Evolutionary conservation across 2,888 invertebrate genomes (phyloP).

Genomic region (Brachyopa scutellaris): DNA sequence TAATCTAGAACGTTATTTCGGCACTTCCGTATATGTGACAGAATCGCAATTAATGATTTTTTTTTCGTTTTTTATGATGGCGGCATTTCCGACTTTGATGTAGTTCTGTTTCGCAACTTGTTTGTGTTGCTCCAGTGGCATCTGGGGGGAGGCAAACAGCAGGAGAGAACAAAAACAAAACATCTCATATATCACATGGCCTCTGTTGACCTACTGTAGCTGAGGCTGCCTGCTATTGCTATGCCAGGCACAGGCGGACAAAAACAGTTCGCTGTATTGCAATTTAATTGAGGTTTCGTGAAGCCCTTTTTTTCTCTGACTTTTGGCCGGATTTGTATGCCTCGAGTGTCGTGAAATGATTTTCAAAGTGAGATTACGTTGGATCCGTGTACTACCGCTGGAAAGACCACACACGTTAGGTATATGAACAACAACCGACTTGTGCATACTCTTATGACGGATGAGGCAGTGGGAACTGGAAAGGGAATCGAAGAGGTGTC

Average conservation of each 20-base stretch:
- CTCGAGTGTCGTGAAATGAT: constrained; percentile 53
- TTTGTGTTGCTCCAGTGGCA: constrained; percentile 16
- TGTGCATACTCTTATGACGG: not conserved
- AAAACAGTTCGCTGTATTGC: constrained; percentile 30
- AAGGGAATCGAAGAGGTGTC: constrained; percentile 36
- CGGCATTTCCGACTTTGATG: constrained; percentile 49
- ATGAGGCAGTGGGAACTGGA: no score
- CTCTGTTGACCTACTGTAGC: constrained; percentile 55
- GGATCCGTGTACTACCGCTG: not conserved
- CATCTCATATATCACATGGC: constrained; percentile 64
- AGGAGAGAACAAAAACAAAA: constrained; percentile 22
- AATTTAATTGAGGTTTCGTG: constrained; percentile 71
- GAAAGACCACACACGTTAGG: constrained; percentile 48
- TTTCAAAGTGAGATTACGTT: constrained; percentile 49
- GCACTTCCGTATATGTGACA: constrained; percentile 33
- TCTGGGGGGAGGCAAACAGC: not conserved
- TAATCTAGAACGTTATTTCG: constrained; percentile 43
- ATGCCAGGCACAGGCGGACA: constrained; percentile 29
- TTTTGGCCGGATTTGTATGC: constrained; percentile 43
- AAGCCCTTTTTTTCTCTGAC: constrained; percentile 59
- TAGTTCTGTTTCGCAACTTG: constrained; percentile 53
- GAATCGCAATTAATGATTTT: not conserved
- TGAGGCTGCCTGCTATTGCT: no score
- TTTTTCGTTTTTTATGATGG: constrained; percentile 16
- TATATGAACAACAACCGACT: no score